Percentiles rank a stretch among this genome's conserved stretches.
phyloP scores from a whole-genome alignment of 2,888 invertebrate species.

The Pachycephus smyrnensis region DNA sequence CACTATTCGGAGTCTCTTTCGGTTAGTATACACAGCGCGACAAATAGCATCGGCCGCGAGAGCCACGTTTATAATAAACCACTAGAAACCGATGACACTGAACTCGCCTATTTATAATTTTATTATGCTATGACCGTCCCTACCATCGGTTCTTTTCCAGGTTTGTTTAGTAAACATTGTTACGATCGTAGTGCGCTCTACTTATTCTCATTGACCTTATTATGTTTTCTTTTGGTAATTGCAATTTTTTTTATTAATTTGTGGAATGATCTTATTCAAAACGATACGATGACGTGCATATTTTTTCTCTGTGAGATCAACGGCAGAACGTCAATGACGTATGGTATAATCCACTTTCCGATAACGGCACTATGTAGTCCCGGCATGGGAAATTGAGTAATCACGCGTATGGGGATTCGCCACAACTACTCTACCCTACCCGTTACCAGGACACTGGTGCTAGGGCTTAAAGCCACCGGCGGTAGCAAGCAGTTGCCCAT shows the following conservation, averaged over 20 bases:
- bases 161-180: conserved; percentile 4
- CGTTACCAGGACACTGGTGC: conserved; percentile 1
- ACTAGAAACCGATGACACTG: conserved; percentile 7
- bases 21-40: neutral
- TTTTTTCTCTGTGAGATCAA: neutral
- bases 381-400: conserved; percentile 4
- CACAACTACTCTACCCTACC: neutral
- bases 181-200: conserved; percentile 11
- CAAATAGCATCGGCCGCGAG: neutral
- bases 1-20: neutral
- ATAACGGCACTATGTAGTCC: neutral
- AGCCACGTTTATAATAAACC: neutral
- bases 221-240: neutral
- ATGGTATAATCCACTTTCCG: neutral
- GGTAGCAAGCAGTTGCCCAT: neutral
- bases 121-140: neutral
- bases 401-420: neutral
- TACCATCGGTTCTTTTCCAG: neutral
- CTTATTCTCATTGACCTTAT: conserved; percentile 18
- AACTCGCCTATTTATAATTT: conserved; percentile 13
- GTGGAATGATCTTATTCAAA: neutral
- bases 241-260: neutral
- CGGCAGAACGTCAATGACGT: neutral
- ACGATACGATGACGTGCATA: neutral
- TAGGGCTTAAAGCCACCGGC: neutral